phyloP scores from a whole-genome alignment of 2,113 vertebrate species.

The Agapornis roseicollis region DNA sequence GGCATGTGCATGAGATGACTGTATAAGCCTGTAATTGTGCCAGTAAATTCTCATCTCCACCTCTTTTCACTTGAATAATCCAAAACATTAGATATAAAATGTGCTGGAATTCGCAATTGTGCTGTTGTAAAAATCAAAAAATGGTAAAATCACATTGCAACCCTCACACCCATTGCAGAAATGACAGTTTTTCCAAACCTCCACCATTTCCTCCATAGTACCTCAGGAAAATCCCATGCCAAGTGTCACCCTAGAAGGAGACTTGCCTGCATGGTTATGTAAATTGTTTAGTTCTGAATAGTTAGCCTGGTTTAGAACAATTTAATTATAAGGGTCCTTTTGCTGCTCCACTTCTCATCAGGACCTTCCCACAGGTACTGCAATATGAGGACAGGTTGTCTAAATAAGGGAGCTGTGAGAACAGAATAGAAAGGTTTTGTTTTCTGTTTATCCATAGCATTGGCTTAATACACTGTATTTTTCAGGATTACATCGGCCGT shows the following conservation, averaged over 20 bases:
- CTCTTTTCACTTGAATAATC: neutral
- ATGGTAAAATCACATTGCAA: neutral
- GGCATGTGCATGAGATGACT: neutral
- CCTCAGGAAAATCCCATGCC: neutral
- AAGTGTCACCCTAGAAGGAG: neutral
- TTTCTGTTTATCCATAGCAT: neutral
- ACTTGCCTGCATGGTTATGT: neutral
- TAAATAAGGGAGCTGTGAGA: neutral
- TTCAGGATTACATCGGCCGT: rapidly evolving
- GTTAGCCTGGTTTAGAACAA: neutral
- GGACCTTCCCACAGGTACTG: neutral
- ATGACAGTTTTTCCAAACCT: neutral
- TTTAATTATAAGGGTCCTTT: neutral
- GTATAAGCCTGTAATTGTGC: neutral
- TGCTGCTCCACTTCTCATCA: neutral
- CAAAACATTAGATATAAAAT: neutral
- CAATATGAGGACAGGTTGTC: neutral
- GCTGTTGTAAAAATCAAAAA: neutral
- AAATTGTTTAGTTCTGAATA: neutral
- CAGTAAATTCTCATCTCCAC: neutral
- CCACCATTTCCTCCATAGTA: rapidly evolving
- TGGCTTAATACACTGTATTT: neutral
- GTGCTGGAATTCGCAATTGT: neutral
- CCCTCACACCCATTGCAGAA: neutral
- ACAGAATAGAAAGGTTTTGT: neutral